Evolutionary conservation across 2,888 invertebrate genomes (phyloP), one percentile per base, ranked within the genome.

Genomic region (Mellilla xanthometata): DNA sequence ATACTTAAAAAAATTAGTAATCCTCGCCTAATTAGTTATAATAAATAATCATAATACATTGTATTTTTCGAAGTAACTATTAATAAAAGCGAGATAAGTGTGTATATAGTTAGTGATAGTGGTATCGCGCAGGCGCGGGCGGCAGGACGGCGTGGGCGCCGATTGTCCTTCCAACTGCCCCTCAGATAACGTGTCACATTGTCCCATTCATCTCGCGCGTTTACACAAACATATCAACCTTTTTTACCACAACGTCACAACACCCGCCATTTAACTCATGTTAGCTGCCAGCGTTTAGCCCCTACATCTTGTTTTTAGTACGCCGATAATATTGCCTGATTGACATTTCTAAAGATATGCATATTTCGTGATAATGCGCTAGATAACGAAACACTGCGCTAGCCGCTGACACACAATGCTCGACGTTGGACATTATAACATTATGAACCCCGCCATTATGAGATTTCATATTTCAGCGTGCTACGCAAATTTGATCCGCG

Each of bases 151-250:
- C 72, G 88, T 85, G 76, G 86, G 87, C 68, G 76, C 60, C 11
- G 29, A 66, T 59, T 77, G 86, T 81, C 85, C 85, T 84, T 86
- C 84, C 74, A 72, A 71, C 69, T 77, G 78, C 75, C 76, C 76
- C 75, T 75, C 73, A 67, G 69, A 68, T 72, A 75, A 52, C 66
- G 72, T 38, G 38, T 72, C 76, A 80, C 65, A 74, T 62, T 68
- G 62, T 66, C 62, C 58, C 55, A 65, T 67, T 66, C 58, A 59
- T 62, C 61, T 69, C 49, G 45, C 43, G 34, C 35, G 48, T 48
- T 46, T 47, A 42, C 29, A 27, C 12, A 29, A 34, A n/a, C 23
- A 13, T 41, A 39, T 39, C 23, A 32, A 36, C 35, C 35, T 35
- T 43, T 52, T 56, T 39, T 24, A 41, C 33, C 15, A 32, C 24